Evolutionary conservation across 2,797 vertebrate species (phyloP), one percentile per base, ranked within the genome.

Genomic region (Pitangus sulphuratus): DNA sequence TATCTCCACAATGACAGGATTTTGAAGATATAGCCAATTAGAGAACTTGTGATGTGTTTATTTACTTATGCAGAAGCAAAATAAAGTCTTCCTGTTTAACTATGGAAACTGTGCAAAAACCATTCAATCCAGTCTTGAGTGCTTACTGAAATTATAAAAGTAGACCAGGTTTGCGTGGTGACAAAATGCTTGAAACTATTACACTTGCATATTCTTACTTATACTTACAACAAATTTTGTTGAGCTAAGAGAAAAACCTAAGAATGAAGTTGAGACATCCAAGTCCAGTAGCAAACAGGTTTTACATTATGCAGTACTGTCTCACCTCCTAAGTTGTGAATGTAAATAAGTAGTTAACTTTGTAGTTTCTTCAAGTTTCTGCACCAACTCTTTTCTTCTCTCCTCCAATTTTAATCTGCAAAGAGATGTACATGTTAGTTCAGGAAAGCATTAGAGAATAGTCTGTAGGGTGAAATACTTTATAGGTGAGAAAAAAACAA

Each of bases 321-420:
- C 96, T 95, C 71, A 98, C 98, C 98, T 99, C 96, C 98, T 98
- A 84, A 99, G 98, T 1, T 98, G 98, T 9, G 98, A 98, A 97
- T 98, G 98, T 95, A 99, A 96, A 12, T 96, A 97, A 28, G 97
- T 98, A 48, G 98, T 98, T 95, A 98, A 93, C 65, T 98, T 98
- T 3, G 98, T 98, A 4, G 98, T 98, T 97, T 98, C 98, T 97
- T 98, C 98, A 93, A 99, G 98, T 94, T 98, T 98, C 87, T 98
- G 98, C 40, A 98, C 94, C 78, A 99, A 90, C 70, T 98, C 97
- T 95, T 98, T 98, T 77, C 98, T 98, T 93, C 97, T 98, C 53
- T 98, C 98, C 91, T 98, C 98, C 94, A 98, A 87, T 91, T 98
- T 98, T 92, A 99, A 93, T 68, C 98, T 99, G 94, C 79, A 93